These are phyloP conservation scores for Mimachlamys varia DNA, from an alignment of 2,888 invertebrate genomes.

Conservation along the genomic window DNA sequence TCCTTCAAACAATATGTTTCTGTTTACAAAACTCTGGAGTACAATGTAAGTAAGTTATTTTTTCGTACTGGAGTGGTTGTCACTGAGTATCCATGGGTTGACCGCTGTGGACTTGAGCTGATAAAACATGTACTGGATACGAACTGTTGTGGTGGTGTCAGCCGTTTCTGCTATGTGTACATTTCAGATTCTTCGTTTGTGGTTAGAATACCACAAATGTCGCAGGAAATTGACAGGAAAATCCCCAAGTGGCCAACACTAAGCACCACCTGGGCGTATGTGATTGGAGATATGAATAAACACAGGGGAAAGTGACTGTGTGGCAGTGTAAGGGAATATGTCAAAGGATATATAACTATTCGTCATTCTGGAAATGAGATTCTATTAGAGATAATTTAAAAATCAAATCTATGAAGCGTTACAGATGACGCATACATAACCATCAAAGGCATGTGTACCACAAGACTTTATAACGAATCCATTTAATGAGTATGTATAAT, in stretches of 20 bases:
- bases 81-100: not conserved
- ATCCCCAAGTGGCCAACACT: not conserved
- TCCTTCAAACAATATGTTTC: not conserved
- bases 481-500: not conserved
- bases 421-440: not conserved
- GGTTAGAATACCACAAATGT: not conserved
- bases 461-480: not conserved
- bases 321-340: not conserved
- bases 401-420: not conserved
- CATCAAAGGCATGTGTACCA: not conserved
- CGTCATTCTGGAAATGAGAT: not conserved
- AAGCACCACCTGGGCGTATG: not conserved
- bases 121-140: not conserved
- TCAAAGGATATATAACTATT: not conserved
- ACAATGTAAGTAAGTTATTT: not conserved
- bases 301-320: not conserved
- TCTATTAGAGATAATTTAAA: not conserved
- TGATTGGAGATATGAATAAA: not conserved
- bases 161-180: not conserved
- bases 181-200: not conserved
- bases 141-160: not conserved
- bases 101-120: not conserved
- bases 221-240: constrained; percentile 10
- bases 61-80: not conserved
- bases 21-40: not conserved